A percentile compares a stretch with the other conserved stretches of the same genome.
Conservation (phyloP, 1,140 invertebrate genomes). For the Drosophila lini region DNA sequence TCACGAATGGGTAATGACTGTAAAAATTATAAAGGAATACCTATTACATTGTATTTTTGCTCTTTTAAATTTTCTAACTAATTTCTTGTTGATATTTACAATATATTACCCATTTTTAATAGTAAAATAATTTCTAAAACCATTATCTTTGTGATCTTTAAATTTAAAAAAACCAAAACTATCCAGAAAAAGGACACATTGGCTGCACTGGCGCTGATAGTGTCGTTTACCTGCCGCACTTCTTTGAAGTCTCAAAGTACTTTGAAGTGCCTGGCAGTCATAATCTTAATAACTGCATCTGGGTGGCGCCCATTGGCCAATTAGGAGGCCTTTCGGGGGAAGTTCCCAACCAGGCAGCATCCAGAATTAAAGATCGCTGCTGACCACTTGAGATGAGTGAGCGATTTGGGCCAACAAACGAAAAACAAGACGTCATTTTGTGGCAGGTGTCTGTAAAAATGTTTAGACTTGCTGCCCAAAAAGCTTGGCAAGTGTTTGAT, state of each 20-base stretch:
- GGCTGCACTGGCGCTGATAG: not conserved
- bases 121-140: not conserved
- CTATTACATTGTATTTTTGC: not conserved
- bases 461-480: conserved; percentile 68
- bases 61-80: no score
- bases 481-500: conserved; percentile 71
- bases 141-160: no score
- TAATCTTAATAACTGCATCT: conserved; percentile 63
- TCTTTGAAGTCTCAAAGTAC: conserved; percentile 45
- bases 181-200: not conserved
- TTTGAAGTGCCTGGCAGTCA: conserved; percentile 52
- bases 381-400: conserved; percentile 81
- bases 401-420: conserved; percentile 70
- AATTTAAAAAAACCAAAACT: not conserved
- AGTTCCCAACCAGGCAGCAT: not conserved
- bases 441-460: conserved; percentile 82
- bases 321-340: conserved; percentile 43
- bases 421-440: conserved; percentile 78
- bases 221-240: conserved; percentile 35
- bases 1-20: not conserved
- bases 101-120: no score
- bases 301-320: conserved; percentile 67
- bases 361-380: conserved; percentile 20
- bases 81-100: no score
- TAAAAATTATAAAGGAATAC: not conserved